A percentile compares a stretch with the other conserved stretches of the same genome.
Evolutionary conservation across 2,797 vertebrate genomes (phyloP).

Genomic region (Ara ararauna): DNA sequence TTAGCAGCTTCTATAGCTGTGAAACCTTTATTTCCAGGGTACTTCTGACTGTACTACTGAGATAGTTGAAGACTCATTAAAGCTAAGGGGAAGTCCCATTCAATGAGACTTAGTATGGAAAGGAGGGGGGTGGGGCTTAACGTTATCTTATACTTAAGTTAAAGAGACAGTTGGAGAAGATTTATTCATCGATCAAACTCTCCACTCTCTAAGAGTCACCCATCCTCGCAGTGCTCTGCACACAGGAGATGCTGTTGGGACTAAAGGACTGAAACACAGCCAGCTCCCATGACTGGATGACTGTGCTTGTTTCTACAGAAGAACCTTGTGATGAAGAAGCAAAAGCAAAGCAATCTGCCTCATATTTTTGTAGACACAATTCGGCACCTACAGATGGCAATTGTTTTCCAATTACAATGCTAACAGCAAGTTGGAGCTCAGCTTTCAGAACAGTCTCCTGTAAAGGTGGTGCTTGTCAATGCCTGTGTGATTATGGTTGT

Average conservation of each 20-base stretch:
- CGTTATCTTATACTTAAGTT: neutral
- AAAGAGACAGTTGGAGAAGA: neutral
- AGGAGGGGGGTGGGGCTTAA: neutral
- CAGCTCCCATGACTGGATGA: accelerated
- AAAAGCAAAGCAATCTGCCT: neutral
- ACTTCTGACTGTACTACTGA: neutral
- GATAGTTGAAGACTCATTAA: slow-evolving; percentile 13
- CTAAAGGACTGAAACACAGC: neutral
- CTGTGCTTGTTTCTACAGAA: neutral
- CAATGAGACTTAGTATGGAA: neutral
- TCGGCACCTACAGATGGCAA: neutral
- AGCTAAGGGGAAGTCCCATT: neutral
- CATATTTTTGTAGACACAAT: neutral
- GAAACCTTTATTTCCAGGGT: neutral
- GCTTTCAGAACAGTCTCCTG: neutral
- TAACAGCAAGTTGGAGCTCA: neutral
- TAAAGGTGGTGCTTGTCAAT: neutral
- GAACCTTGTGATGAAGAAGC: neutral
- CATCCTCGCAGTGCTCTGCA: accelerated
- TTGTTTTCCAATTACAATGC: neutral
- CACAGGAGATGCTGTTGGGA: neutral
- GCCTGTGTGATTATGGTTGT: neutral
- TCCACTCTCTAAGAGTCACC: neutral
- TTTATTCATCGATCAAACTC: neutral
- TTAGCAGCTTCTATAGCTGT: neutral